Base-by-base conservation (phyloP, 2,888 invertebrate species). In the Athetis lepigone region DNA sequence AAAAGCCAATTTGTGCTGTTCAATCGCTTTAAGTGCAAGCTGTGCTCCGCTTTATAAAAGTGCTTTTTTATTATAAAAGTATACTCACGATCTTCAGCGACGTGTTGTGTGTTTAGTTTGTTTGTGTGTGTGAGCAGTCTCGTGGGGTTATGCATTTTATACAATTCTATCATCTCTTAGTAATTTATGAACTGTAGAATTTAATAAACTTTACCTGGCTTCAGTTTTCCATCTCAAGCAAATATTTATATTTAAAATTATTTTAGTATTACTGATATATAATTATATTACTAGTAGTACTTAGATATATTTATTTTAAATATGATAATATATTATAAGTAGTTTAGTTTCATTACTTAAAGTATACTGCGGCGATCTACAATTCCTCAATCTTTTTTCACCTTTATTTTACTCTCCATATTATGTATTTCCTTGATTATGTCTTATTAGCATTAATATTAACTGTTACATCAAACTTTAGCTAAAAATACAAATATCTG, bases 41-140 rank as follows among this genome's bases (percentile, higher is more conserved):
- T 83, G 87, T 90, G 90, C 84, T 81, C 66, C 47, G 77, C 76
- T 83, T 76, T 67, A 73, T 74, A 65, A 80, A 79, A 70, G 78
- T 85, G 81, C 79, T 68, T 74, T 52, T 67, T 75, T 82, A 85
- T 58, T 82, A 82, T 75, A 83, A 81, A 85, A 78, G 61, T 72
- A 92, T 94, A 94, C 94, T 94, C 89, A 94, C 94, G 81, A 79
- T 87, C 80, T 61, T 80, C 91, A 84, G 82, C 92, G 91, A 82
- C 81, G 87, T 91, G 83, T 85, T 82, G 86, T 88, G 85, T 88
- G 84, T 88, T 77, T 59, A 62, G 71, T 79, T 50, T 84, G 83
- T 88, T 79, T 88, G 83, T 89, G 82, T 86, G 79, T 79, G 70
- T 85, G 68, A 63, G 47, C 59, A 79, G 92, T 91, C 93, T 92